Conservation (phyloP, 2,888 invertebrate genomes). For the Hipparchia sbordonii region DNA sequence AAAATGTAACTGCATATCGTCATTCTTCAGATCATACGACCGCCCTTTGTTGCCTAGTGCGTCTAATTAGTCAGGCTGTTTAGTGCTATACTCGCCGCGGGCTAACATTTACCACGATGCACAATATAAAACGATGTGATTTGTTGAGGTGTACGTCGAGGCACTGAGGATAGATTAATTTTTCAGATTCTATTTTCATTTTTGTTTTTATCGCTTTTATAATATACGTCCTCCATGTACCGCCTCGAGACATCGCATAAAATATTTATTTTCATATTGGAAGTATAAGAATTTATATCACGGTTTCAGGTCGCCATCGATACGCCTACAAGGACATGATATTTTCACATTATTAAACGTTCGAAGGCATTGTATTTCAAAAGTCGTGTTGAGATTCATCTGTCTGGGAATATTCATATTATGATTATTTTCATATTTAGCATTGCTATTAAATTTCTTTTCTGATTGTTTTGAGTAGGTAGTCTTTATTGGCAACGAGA, state of each 20-base stretch:
- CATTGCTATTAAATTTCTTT: conserved; percentile 72
- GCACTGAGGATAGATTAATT: conserved; percentile 39
- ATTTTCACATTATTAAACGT: conserved; percentile 60
- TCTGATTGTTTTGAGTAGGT: conserved; percentile 66
- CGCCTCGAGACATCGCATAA: conserved; percentile 38
- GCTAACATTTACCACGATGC: conserved; percentile 63
- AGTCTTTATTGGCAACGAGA: conserved; percentile 63
- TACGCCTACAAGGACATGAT: conserved; percentile 68
- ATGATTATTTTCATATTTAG: conserved; percentile 67
- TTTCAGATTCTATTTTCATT: conserved; percentile 39
- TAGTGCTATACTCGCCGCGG: conserved; percentile 71
- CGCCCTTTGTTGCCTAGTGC: conserved; percentile 76
- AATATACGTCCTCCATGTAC: conserved; percentile 33
- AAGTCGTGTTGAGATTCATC: conserved; percentile 79
- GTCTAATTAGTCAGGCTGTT: conserved; percentile 82
- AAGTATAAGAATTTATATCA: conserved; percentile 52
- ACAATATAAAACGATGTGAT: conserved; percentile 72
- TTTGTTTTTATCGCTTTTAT: conserved; percentile 33
- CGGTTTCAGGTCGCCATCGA: conserved; percentile 62
- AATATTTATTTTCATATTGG: conserved; percentile 42
- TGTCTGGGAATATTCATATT: conserved; percentile 68
- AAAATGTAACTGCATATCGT: conserved; percentile 38
- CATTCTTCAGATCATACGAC: conserved; percentile 47
- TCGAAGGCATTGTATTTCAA: conserved; percentile 72
- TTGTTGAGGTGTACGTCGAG: conserved; percentile 54